Evolutionary conservation across 2,113 vertebrate genomes (phyloP).

Genomic region (Pelusios castaneus): DNA sequence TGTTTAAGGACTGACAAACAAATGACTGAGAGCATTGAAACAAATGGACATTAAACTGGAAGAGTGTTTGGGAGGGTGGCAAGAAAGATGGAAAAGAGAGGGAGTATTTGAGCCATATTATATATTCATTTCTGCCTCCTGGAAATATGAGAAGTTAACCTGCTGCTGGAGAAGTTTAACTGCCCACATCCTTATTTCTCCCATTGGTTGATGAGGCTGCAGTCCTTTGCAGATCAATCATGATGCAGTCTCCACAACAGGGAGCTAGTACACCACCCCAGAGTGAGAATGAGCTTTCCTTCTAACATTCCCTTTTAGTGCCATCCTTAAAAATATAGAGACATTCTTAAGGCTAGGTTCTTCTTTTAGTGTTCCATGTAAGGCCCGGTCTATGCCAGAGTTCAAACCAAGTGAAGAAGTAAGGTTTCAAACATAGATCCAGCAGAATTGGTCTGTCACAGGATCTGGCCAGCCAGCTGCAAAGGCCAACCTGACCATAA

Average conservation of each 20-base stretch:
- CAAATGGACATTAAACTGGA: neutral
- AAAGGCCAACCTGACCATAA: neutral
- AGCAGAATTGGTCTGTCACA: neutral
- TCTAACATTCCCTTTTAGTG: neutral
- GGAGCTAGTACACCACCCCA: neutral
- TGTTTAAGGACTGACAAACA: neutral
- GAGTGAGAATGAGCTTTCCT: neutral
- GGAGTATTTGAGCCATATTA: neutral
- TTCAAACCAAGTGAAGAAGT: neutral
- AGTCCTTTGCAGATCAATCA: no score
- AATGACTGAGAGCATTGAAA: neutral
- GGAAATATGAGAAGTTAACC: neutral
- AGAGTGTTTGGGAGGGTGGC: neutral
- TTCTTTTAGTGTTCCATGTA: neutral
- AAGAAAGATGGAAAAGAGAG: neutral
- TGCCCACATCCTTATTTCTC: no score
- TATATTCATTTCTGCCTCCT: neutral
- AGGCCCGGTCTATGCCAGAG: neutral
- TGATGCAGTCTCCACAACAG: no score
- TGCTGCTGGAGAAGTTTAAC: no score
- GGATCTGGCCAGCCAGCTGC: neutral
- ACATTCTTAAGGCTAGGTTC: neutral
- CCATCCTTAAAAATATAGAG: neutral
- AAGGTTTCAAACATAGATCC: neutral
- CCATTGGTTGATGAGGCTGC: neutral